These are phyloP conservation scores for Loriculus beryllinus DNA, from an alignment of 2,797 vertebrate species.

Conservation along the genomic window DNA sequence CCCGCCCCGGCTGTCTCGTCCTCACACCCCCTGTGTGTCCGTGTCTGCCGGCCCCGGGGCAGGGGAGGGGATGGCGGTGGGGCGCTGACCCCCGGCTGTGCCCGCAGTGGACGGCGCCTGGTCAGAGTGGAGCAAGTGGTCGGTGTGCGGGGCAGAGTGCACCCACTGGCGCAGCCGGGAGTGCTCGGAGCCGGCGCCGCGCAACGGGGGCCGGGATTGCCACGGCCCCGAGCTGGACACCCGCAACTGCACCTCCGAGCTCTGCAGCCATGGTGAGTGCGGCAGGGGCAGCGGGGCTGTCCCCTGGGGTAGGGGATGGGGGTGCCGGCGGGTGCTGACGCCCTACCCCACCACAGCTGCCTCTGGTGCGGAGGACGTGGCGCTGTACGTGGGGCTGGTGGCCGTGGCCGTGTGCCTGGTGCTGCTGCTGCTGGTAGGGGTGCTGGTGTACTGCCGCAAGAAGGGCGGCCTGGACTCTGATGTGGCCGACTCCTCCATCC, in stretches of 20 bases:
- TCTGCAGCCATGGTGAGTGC: slow-evolving; percentile 93
- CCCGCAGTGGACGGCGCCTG: slow-evolving; percentile 90
- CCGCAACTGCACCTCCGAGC: slow-evolving; percentile 93
- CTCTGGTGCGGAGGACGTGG: slow-evolving; percentile 88
- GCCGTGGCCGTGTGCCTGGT: slow-evolving; percentile 92
- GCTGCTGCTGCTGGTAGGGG: slow-evolving; percentile 89
- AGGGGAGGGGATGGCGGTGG: background rate
- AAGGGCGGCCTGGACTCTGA: slow-evolving; percentile 94
- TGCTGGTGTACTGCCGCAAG: slow-evolving; percentile 92
- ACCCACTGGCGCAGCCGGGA: slow-evolving; percentile 94
- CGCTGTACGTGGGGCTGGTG: slow-evolving; percentile 92
- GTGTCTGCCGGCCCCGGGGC: background rate
- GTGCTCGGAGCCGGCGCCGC: slow-evolving; percentile 91
- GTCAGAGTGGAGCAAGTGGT: slow-evolving; percentile 98
- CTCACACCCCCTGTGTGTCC: background rate
- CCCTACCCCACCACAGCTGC: slow-evolving; percentile 78
- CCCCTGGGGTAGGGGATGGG: accelerated
- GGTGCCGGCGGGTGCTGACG: background rate
- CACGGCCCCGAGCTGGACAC: slow-evolving; percentile 89
- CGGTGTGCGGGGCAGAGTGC: slow-evolving; percentile 89
- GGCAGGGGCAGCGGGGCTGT: accelerated
- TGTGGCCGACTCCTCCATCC: slow-evolving; percentile 96
- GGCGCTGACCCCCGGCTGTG: background rate
- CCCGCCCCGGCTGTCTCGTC: background rate
- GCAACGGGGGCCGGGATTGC: slow-evolving; percentile 92